These are phyloP conservation scores for Drosophila glabriapex DNA, from an alignment of 2,888 invertebrate species.

Conservation along the genomic window DNA sequence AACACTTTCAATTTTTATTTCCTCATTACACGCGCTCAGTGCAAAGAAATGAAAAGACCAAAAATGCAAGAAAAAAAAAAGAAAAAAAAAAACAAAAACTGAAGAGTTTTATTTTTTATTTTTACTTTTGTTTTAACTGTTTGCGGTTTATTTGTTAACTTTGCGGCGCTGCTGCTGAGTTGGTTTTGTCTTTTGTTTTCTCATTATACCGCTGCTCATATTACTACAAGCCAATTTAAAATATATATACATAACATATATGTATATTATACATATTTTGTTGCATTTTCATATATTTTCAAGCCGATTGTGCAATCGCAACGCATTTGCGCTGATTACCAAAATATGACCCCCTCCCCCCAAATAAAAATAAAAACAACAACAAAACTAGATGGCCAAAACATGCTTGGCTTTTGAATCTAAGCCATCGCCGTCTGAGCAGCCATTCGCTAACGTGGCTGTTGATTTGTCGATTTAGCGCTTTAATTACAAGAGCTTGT, in stretches of 20 bases:
- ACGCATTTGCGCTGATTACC: constrained; percentile 42
- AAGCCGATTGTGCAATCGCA: constrained; percentile 49
- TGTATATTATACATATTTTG: constrained; percentile 23
- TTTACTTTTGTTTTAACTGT: constrained; percentile 1
- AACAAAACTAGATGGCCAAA: neutral
- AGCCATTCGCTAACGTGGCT: constrained; percentile 48
- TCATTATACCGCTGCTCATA: constrained; percentile 49
- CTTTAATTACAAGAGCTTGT: constrained; percentile 57
- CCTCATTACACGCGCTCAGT: constrained; percentile 58
- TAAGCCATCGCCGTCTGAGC: constrained; percentile 17
- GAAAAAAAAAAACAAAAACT: constrained; percentile 44
- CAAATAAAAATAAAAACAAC: neutral
- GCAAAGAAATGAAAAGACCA: constrained; percentile 32
- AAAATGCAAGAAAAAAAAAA: constrained; percentile 30
- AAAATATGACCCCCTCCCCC: constrained; percentile 3
- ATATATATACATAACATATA: constrained; percentile 5
- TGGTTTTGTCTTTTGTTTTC: constrained; percentile 47
- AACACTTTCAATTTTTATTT: constrained; percentile 77
- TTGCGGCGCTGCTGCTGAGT: constrained; percentile 21
- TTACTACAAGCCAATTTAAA: constrained; percentile 25
- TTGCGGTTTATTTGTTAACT: constrained; percentile 32
- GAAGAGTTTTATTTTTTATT: constrained; percentile 49
- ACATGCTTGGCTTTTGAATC: constrained; percentile 5
- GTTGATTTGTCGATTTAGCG: constrained; percentile 63
- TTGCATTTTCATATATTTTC: constrained; percentile 39